Evolutionary conservation across 1,140 invertebrate species (phyloP).

Genomic region (Oryzaephilus surinamensis): DNA sequence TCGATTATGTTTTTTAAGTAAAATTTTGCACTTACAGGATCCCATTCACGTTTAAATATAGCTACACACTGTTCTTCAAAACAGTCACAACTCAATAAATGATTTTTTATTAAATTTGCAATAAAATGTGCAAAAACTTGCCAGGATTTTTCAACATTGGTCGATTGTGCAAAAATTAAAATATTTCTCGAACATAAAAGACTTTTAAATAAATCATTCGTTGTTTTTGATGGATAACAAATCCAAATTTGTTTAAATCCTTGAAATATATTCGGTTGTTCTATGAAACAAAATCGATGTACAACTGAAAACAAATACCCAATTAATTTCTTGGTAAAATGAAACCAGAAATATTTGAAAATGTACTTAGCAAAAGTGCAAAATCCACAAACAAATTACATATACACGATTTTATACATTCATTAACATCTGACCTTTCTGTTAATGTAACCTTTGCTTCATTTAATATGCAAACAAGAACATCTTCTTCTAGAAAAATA

Average conservation of each 20-base stretch:
- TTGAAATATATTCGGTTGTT: no score
- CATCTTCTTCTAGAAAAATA: slow-evolving; percentile 6
- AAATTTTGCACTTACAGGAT: no score
- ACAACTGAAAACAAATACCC: no score
- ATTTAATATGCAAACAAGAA: slow-evolving; percentile 13
- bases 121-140: slow-evolving; percentile 17
- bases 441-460: slow-evolving; percentile 13
- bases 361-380: slow-evolving; percentile 22
- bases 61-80: slow-evolving; percentile 30
- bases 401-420: slow-evolving; percentile 14
- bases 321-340: no score
- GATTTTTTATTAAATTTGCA: slow-evolving; percentile 12
- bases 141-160: slow-evolving; percentile 11
- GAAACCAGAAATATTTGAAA: no score
- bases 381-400: slow-evolving; percentile 20
- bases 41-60: no score
- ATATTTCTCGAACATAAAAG: slow-evolving; percentile 24
- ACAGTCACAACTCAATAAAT: slow-evolving; percentile 17
- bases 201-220: slow-evolving; percentile 18
- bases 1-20: no score
- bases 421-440: slow-evolving; percentile 24
- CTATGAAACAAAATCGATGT: neutral
- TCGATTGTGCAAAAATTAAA: slow-evolving; percentile 12
- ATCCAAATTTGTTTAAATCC: slow-evolving; percentile 14
- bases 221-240: slow-evolving; percentile 4